A percentile compares a stretch with the other conserved stretches of the same genome.
These are phyloP conservation scores for Phytoseiulus persimilis DNA, from an alignment of 2,888 invertebrate genomes.

Conservation along the genomic window DNA sequence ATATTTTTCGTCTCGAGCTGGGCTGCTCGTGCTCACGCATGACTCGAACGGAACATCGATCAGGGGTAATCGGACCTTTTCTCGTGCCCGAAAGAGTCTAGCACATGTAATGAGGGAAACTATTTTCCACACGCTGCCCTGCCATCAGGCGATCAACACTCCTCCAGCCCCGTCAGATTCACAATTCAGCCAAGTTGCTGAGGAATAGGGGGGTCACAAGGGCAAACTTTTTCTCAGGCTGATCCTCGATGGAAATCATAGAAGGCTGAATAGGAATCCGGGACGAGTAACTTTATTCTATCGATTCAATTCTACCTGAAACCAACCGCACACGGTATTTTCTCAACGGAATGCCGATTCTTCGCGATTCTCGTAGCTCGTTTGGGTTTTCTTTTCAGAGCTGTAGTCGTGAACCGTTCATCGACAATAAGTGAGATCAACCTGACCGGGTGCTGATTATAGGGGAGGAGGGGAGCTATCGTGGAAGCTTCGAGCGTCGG, in stretches of 20 bases:
- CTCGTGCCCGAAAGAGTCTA: neutral
- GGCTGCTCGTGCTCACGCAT: neutral
- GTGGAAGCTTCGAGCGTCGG: neutral
- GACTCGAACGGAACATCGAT: neutral
- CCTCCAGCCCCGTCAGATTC: too few species aligned
- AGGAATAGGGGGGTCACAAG: too few species aligned
- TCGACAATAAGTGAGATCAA: neutral
- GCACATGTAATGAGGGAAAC: neutral
- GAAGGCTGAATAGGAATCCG: too few species aligned
- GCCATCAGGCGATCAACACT: neutral
- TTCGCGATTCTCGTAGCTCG: neutral
- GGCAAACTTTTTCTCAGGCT: too few species aligned
- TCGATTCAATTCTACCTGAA: too few species aligned
- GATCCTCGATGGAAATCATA: too few species aligned
- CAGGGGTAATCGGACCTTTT: neutral
- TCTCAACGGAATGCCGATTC: neutral
- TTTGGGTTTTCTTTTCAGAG: neutral
- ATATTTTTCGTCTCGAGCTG: neutral
- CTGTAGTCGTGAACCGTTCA: neutral
- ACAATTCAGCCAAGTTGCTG: too few species aligned
- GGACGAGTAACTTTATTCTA: too few species aligned
- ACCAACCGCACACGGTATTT: too few species aligned
- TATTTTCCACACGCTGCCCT: neutral
- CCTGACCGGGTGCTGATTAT: neutral
- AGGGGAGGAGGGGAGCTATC: neutral